Percentiles rank a stretch among this genome's conserved stretches.
Conservation (phyloP, 2,113 vertebrate species). For the Microtus montanus region DNA sequence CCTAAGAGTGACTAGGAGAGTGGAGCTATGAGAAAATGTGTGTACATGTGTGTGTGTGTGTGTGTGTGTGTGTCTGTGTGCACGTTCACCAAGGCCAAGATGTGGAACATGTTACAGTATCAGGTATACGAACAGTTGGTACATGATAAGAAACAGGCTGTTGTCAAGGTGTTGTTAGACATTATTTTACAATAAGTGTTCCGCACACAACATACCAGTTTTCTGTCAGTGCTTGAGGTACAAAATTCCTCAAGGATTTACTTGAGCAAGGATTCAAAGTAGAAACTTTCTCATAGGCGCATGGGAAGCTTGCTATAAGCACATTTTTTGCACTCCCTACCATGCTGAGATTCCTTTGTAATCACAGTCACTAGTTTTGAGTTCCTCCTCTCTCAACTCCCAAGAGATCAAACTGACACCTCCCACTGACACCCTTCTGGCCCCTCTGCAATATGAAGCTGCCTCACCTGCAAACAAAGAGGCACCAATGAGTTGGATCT, state of each 20-base stretch:
- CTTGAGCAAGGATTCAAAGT: neutral
- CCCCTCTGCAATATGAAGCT: neutral
- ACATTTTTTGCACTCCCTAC: neutral
- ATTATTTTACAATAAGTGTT: neutral
- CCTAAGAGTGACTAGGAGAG: neutral
- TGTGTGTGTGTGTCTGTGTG: no score
- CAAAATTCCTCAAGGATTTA: no score
- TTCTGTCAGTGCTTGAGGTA: no score
- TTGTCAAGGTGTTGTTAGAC: neutral
- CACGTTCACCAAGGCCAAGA: rapidly evolving
- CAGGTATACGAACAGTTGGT: neutral
- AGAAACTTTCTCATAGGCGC: neutral
- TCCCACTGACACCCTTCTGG: neutral
- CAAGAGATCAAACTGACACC: neutral
- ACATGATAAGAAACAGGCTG: neutral
- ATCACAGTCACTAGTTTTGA: rapidly evolving
- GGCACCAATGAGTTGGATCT: neutral
- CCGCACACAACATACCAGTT: neutral
- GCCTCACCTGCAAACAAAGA: neutral
- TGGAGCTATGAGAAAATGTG: neutral
- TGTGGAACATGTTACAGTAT: neutral
- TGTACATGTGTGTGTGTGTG: rapidly evolving
- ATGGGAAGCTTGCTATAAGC: neutral
- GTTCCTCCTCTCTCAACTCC: neutral
- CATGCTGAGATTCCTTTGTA: neutral